A percentile compares a stretch with the other conserved stretches of the same genome.
These are phyloP conservation scores for Pachypsylla venusta DNA, from an alignment of 1,140 invertebrate genomes.

Conservation along the genomic window DNA sequence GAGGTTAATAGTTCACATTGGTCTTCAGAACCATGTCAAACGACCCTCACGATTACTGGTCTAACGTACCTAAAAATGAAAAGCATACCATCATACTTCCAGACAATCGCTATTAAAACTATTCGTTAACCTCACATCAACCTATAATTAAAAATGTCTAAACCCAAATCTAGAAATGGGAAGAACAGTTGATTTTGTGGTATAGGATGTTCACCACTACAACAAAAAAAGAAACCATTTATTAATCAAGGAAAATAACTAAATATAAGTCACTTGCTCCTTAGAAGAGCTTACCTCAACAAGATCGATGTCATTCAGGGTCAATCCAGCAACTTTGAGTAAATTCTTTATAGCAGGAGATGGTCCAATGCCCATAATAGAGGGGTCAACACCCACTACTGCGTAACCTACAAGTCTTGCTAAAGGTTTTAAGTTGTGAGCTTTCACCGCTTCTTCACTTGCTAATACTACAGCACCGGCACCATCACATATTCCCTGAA, in stretches of 20 bases:
- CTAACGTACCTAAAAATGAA: too few relatives aligned
- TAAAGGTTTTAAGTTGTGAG: slow-evolving; percentile 62
- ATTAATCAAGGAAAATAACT: background rate
- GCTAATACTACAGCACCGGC: slow-evolving; percentile 81
- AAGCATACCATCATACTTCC: too few relatives aligned
- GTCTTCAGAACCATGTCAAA: too few relatives aligned
- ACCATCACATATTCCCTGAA: slow-evolving; percentile 87
- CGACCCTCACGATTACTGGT: too few relatives aligned
- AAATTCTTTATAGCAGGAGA: slow-evolving; percentile 79
- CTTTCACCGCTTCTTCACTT: slow-evolving; percentile 71
- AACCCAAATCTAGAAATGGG: too few relatives aligned
- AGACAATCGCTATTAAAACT: too few relatives aligned
- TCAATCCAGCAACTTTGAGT: slow-evolving; percentile 51
- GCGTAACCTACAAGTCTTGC: slow-evolving; percentile 61
- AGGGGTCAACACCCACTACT: slow-evolving; percentile 65
- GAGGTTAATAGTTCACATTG: too few relatives aligned
- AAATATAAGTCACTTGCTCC: slow-evolving; percentile 5
- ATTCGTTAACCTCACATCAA: too few relatives aligned
- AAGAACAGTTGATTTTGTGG: too few relatives aligned
- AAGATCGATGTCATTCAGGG: slow-evolving; percentile 75
- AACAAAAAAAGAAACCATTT: slow-evolving; percentile 9
- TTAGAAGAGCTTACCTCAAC: slow-evolving; percentile 55
- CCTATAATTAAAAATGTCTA: too few relatives aligned
- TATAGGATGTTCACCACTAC: too few relatives aligned
- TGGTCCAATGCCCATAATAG: slow-evolving; percentile 83